A percentile compares a stretch with the other conserved stretches of the same genome.
phyloP scores from a whole-genome alignment of 2,888 invertebrate genomes.

The Chrysopilus asiliformis region DNA sequence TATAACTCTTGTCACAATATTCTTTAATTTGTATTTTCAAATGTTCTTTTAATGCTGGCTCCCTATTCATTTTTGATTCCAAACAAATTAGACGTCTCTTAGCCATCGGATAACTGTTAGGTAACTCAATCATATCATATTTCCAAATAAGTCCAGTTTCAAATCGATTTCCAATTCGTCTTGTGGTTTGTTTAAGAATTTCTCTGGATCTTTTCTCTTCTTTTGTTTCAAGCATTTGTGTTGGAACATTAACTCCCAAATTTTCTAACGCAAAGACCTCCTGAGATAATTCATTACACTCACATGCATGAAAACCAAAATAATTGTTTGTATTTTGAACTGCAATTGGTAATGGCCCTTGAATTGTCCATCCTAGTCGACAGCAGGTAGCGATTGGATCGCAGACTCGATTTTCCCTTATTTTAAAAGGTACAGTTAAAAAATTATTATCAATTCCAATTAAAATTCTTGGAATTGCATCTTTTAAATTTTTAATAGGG shows the following conservation, averaged over 20 bases:
- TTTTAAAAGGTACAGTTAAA: neutral
- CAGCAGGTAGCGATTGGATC: neutral
- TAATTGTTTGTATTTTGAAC: no score
- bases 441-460: neutral
- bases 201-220: neutral
- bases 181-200: conserved; percentile 3
- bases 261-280: neutral
- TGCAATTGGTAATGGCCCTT: no score
- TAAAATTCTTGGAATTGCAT: neutral
- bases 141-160: conserved; percentile 15
- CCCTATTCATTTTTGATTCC: conserved; percentile 8
- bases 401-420: neutral
- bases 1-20: conserved; percentile 13
- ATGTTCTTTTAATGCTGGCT: conserved; percentile 4
- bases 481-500: no score
- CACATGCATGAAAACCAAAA: no score
- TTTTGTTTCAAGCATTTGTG: neutral
- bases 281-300: no score
- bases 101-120: conserved; percentile 13
- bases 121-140: no score
- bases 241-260: neutral
- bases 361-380: neutral
- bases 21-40: conserved; percentile 9
- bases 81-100: conserved; percentile 7
- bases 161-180: neutral